Evolutionary conservation across 2,888 invertebrate genomes (phyloP).

Genomic region (Atethmia centrago): DNA sequence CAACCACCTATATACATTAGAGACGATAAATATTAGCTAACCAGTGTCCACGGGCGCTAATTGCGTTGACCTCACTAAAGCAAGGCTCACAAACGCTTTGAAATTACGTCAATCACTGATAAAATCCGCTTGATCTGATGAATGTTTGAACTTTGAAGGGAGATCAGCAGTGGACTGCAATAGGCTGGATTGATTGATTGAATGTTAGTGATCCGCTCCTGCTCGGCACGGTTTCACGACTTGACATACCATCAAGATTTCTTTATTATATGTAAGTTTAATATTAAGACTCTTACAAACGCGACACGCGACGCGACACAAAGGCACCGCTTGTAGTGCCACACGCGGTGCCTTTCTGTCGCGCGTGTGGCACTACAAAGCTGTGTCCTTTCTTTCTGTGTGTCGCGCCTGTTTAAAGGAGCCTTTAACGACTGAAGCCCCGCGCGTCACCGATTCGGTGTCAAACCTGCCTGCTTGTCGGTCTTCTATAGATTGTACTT

Average conservation of each 20-base stretch:
- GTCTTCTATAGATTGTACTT: no score
- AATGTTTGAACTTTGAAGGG: slow-evolving; percentile 34
- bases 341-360: no score
- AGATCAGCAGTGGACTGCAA: not conserved
- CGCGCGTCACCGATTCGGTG: no score
- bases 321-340: no score
- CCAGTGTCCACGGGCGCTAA: slow-evolving; percentile 29
- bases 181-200: slow-evolving; percentile 14
- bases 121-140: slow-evolving; percentile 28
- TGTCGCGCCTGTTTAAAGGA: no score
- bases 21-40: slow-evolving; percentile 29
- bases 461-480: no score
- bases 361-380: no score
- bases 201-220: not conserved
- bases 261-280: not conserved
- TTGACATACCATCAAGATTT: not conserved
- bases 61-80: slow-evolving; percentile 44
- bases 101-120: slow-evolving; percentile 49
- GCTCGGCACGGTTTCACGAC: not conserved
- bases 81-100: slow-evolving; percentile 35
- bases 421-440: no score
- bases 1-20: slow-evolving; percentile 6
- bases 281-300: no score
- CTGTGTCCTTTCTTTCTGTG: no score
- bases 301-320: no score